Conservation (phyloP, 2,888 invertebrate genomes). For the Matsumyia berberina region DNA sequence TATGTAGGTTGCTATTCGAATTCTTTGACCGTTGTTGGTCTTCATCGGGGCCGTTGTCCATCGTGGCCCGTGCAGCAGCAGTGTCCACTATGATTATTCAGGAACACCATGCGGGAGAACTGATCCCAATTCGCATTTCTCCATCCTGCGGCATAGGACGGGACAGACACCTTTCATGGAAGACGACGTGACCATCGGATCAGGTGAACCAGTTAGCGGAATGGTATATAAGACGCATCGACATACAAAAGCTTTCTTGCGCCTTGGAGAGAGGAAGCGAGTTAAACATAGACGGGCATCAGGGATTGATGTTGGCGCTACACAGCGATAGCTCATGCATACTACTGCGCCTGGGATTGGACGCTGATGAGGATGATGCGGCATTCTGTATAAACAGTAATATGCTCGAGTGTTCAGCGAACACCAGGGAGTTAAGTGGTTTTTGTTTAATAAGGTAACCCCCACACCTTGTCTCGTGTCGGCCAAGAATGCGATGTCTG, state of each 20-base stretch:
- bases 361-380: constrained; percentile 65
- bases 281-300: constrained; percentile 27
- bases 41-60: constrained; percentile 47
- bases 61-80: constrained; percentile 54
- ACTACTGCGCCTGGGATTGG: constrained; percentile 32
- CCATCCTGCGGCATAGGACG: constrained; percentile 52
- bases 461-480: constrained; percentile 10
- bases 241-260: constrained; percentile 71
- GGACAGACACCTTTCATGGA: constrained; percentile 67
- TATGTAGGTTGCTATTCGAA: constrained; percentile 40
- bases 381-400: constrained; percentile 66
- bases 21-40: constrained; percentile 46
- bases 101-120: constrained; percentile 69
- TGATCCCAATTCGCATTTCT: constrained; percentile 71
- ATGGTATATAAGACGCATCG: constrained; percentile 73
- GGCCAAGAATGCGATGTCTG: constrained; percentile 54
- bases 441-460: constrained; percentile 73
- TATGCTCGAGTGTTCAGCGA: constrained; percentile 54
- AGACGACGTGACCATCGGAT: constrained; percentile 73
- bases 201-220: constrained; percentile 69
- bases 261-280: constrained; percentile 32
- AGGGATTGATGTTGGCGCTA: constrained; percentile 60
- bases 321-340: constrained; percentile 60
- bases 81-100: constrained; percentile 65
- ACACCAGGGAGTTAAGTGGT: constrained; percentile 64